These are phyloP conservation scores for Ivindomyrus marchei DNA, from an alignment of 2,113 vertebrate species.

Conservation along the genomic window DNA sequence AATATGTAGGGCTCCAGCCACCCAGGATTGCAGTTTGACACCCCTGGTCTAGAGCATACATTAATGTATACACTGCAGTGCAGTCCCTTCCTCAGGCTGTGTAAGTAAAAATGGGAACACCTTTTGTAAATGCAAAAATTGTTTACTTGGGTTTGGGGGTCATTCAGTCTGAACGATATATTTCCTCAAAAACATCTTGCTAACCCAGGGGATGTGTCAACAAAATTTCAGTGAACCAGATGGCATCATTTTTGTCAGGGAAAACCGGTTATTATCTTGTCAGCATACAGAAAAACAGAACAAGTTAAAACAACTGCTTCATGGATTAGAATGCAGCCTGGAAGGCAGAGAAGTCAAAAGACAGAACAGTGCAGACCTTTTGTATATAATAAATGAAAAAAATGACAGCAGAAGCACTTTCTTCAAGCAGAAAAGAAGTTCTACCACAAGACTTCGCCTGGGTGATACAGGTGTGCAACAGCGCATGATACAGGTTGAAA, in stretches of 20 bases:
- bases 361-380: background rate
- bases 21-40: background rate
- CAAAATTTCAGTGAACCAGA: background rate
- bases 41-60: no score
- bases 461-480: background rate
- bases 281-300: background rate
- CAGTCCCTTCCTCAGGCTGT: background rate
- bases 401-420: background rate
- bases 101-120: background rate
- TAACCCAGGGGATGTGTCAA: conserved; percentile 7
- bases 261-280: background rate
- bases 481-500: background rate
- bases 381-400: background rate
- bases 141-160: background rate
- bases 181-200: background rate
- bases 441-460: background rate
- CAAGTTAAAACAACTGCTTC: conserved; percentile 4
- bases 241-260: background rate
- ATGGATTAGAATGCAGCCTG: background rate
- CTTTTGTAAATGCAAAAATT: background rate
- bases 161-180: background rate
- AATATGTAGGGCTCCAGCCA: no score
- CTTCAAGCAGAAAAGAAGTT: background rate
- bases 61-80: background rate
- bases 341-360: background rate